Conservation (phyloP, 2,113 vertebrate genomes). For the Chaenocephalus aceratus region DNA sequence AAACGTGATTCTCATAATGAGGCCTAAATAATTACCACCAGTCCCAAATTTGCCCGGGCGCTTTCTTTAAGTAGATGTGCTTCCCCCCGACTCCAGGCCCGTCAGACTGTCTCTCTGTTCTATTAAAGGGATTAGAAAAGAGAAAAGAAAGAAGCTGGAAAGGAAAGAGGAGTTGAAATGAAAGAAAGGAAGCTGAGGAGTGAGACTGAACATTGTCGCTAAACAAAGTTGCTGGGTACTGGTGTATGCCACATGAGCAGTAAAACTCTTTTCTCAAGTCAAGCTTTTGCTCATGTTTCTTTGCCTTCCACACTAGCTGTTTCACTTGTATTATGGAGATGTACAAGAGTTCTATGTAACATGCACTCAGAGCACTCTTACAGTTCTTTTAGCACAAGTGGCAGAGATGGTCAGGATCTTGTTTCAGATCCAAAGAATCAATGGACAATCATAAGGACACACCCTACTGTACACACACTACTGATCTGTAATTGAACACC, state of each 20-base stretch:
- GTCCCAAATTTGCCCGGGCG: constrained; percentile 67
- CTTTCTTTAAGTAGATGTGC: constrained; percentile 74
- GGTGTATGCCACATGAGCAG: background rate
- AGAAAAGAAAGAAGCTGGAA: constrained; percentile 60
- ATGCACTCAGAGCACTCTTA: constrained; percentile 1
- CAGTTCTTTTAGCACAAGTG: background rate
- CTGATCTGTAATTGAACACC: background rate
- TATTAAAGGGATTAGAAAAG: constrained; percentile 67
- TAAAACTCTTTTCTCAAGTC: constrained; percentile 10
- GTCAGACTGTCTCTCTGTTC: constrained; percentile 75
- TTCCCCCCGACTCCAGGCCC: constrained; percentile 35
- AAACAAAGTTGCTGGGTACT: background rate
- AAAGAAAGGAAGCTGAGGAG: constrained; percentile 40
- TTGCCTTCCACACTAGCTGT: background rate
- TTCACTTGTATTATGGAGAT: constrained; percentile 6
- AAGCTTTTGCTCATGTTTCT: background rate
- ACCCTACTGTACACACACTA: background rate
- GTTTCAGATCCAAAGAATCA: background rate
- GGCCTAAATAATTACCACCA: constrained; percentile 78
- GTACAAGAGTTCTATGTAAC: constrained; percentile 12
- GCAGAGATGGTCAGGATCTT: background rate
- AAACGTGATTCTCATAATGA: constrained; percentile 81
- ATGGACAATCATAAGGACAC: background rate
- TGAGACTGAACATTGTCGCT: constrained; percentile 7
- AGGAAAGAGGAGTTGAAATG: constrained; percentile 38